These are phyloP conservation scores for Cynocephalus volans DNA, from an alignment of 2,113 vertebrate genomes.

Conservation along the genomic window DNA sequence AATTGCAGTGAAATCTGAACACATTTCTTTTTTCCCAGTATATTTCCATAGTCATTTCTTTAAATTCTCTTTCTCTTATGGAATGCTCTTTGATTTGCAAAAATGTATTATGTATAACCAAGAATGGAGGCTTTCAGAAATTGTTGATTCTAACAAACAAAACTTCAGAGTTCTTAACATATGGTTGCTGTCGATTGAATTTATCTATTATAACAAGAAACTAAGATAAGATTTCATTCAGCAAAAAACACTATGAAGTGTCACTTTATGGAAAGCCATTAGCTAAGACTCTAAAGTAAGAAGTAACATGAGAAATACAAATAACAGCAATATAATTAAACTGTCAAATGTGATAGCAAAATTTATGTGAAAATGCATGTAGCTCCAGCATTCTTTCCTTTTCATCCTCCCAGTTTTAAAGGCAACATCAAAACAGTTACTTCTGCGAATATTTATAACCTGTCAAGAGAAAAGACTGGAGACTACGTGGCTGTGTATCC, in stretches of 20 bases:
- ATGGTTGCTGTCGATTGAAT: constrained; percentile 71
- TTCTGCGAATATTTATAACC: constrained; percentile 79
- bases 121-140: constrained; percentile 62
- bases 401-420: constrained; percentile 60
- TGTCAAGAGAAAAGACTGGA: constrained; percentile 73
- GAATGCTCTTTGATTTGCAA: constrained; percentile 60
- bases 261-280: constrained; percentile 75
- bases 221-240: constrained; percentile 71
- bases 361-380: constrained; percentile 69
- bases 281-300: constrained; percentile 68
- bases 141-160: constrained; percentile 59
- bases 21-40: not conserved
- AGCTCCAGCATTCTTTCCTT: not conserved
- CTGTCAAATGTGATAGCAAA: constrained; percentile 80
- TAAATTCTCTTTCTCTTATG: not conserved
- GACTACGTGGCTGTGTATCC: constrained; percentile 65
- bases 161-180: constrained; percentile 69
- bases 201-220: constrained; percentile 73
- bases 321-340: constrained; percentile 83
- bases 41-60: constrained; percentile 6
- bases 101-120: not conserved
- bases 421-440: constrained; percentile 70
- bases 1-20: constrained; percentile 31
- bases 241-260: constrained; percentile 43
- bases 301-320: constrained; percentile 77